phyloP scores from a whole-genome alignment of 2,888 invertebrate genomes.

The Spisula solida region DNA sequence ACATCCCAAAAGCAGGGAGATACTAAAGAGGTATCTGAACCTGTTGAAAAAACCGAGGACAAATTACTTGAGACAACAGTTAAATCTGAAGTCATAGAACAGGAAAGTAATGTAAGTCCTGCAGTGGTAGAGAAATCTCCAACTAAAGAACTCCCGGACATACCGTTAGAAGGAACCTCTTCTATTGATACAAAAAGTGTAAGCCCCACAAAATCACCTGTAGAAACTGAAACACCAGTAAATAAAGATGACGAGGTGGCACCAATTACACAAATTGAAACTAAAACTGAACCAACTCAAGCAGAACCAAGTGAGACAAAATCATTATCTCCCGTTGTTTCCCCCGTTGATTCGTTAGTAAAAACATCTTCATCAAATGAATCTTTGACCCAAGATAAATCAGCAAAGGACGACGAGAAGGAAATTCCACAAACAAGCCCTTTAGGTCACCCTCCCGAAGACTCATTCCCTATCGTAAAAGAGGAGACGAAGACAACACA shows the following conservation, averaged over 20 bases:
- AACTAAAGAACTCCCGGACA: slow-evolving; percentile 68
- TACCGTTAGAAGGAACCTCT: neutral
- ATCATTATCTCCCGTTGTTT: neutral
- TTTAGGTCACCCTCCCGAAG: slow-evolving; percentile 35
- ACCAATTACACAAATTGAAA: neutral
- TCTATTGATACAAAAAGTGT: slow-evolving; percentile 1
- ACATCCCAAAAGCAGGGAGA: neutral
- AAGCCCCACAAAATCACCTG: neutral
- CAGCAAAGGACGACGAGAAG: slow-evolving; percentile 22
- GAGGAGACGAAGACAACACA: slow-evolving; percentile 7
- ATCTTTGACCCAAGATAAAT: slow-evolving; percentile 12
- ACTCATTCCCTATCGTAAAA: slow-evolving; percentile 17
- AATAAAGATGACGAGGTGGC: neutral
- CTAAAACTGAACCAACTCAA: neutral
- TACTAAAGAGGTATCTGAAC: slow-evolving; percentile 5
- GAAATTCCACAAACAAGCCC: slow-evolving; percentile 29
- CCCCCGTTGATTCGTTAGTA: neutral
- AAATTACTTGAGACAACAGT: slow-evolving; percentile 64
- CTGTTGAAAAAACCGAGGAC: slow-evolving; percentile 66
- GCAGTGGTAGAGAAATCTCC: slow-evolving; percentile 63
- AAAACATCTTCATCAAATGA: neutral
- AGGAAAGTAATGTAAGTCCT: slow-evolving; percentile 39
- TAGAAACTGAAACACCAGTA: neutral
- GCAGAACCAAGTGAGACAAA: neutral
- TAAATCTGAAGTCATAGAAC: slow-evolving; percentile 60